These are phyloP conservation scores for Protobothrops flavoviridis DNA, from an alignment of 2,113 vertebrate genomes.

Conservation along the genomic window DNA sequence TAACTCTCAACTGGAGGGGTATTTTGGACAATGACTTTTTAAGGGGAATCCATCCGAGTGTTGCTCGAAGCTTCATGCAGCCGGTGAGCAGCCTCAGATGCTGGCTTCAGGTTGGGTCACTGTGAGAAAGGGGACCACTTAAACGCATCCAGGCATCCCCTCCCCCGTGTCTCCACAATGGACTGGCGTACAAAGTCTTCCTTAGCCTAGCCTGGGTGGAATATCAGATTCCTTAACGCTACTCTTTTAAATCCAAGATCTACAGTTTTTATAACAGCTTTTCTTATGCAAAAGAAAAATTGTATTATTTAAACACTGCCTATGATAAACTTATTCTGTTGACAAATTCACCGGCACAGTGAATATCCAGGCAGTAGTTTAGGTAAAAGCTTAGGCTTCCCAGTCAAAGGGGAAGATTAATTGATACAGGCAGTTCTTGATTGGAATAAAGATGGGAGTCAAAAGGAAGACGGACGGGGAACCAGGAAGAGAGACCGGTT, in stretches of 20 bases:
- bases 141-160: not conserved
- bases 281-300: conserved; percentile 7
- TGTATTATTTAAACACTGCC: conserved; percentile 6
- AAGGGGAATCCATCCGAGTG: not conserved
- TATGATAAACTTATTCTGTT: not conserved
- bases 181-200: not conserved
- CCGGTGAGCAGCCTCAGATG: not conserved
- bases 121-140: not conserved
- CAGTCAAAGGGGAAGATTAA: conserved; percentile 21
- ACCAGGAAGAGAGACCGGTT: conserved; percentile 27
- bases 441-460: not conserved
- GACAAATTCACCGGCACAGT: not conserved
- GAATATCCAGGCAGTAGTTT: conserved; percentile 29
- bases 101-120: too few relatives aligned
- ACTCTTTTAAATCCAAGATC: not conserved
- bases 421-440: conserved; percentile 16
- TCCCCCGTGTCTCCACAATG: not conserved
- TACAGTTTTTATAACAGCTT: not conserved
- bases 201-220: too few relatives aligned
- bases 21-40: conserved; percentile 15
- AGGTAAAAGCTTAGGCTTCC: not conserved
- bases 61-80: too few relatives aligned
- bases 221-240: not conserved
- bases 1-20: conserved; percentile 43
- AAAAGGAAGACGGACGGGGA: not conserved